These are phyloP conservation scores for Mola mola DNA, from an alignment of 2,113 vertebrate genomes.

Conservation along the genomic window DNA sequence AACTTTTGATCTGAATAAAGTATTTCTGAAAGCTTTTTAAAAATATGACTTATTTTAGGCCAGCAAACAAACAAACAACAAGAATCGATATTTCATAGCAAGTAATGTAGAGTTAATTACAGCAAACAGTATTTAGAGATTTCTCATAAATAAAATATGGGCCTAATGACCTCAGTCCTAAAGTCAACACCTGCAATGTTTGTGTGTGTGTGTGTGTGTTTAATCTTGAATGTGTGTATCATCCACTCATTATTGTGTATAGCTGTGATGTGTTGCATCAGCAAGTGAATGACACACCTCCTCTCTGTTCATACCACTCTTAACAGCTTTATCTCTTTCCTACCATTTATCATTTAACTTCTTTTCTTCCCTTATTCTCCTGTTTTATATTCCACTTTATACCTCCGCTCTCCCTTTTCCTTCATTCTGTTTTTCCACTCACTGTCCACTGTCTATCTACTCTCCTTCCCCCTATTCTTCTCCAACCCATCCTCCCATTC, in stretches of 20 bases:
- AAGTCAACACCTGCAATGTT: background rate
- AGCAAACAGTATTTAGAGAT: too few relatives aligned
- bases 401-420: background rate
- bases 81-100: too few relatives aligned
- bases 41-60: too few relatives aligned
- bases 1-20: too few relatives aligned
- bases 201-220: background rate
- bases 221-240: background rate
- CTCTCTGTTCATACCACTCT: constrained; percentile 1
- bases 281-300: background rate
- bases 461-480: too few relatives aligned
- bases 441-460: too few relatives aligned
- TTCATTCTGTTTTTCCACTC: too few relatives aligned
- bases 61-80: too few relatives aligned
- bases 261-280: constrained; percentile 18
- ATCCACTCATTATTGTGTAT: constrained; percentile 16
- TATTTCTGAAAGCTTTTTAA: too few relatives aligned
- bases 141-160: too few relatives aligned
- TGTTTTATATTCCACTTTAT: too few relatives aligned
- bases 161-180: background rate
- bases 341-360: background rate
- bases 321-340: background rate
- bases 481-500: background rate
- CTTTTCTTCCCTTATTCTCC: background rate
- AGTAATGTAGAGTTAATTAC: too few relatives aligned